Base-by-base conservation (phyloP, 2,113 vertebrate genomes). In the Phalacrocorax aristotelis region DNA sequence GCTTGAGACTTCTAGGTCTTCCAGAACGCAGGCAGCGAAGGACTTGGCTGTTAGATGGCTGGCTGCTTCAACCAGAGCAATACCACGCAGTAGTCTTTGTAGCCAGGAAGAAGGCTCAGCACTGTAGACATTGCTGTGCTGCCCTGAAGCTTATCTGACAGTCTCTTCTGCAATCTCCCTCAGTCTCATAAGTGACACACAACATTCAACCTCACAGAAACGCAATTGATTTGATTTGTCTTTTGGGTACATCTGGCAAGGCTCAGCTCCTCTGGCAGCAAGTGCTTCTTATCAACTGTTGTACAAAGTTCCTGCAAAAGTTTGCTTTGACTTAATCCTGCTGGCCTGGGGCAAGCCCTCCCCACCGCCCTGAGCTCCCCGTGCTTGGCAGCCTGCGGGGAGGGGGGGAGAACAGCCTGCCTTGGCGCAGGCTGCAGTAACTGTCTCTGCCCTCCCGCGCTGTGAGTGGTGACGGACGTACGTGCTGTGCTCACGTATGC, bases 341-440 rank as follows among this genome's bases (percentile, higher is more conserved):
- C 64, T 46, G 69, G 22, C 21, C 38, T 16, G 61, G 38, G 46
- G 20, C 21, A 11, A 79, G 44, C 44, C 74, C 30, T 57, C 48
- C 42, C 49, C 5, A 1, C 40, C n/a, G 25, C 6, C 58, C 7
- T 6, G 61, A n/a, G 38, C 29, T 1, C 81, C 7, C 1, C 22
- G 15, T 57, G 30, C 65, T 23, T 48, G 1, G 36, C 26, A 34
- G 36, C 57, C 55, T 30, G 13, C 0, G 1, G 55, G 49, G 38
- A 44, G 70, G 38, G 69, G 64, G 42, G 44, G 29, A 52, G 69
- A 44, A 7, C 18, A 20, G 54, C n/a, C 74, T 27, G 2, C 32
- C 46, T 16, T 18, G 40, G 72, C 85, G 29, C 74, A 15, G 68
- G 23, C 57, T 46, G n/a, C 62, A 13, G 54, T 20, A 4, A 4